Evolutionary conservation across 2,797 vertebrate species (phyloP).

Genomic region (Echiichthys vipera): DNA sequence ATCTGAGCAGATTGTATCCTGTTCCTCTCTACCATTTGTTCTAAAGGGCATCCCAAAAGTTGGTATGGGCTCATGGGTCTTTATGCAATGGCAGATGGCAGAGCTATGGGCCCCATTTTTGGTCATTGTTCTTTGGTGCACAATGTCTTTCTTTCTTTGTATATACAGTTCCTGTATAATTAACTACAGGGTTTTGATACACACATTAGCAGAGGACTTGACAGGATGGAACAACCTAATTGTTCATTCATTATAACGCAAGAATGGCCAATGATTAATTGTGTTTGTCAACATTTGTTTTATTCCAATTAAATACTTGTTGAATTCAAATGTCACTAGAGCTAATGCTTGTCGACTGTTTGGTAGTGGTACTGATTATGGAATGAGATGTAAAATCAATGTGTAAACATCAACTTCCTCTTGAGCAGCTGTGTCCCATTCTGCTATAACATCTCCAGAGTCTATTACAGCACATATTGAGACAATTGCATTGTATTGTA

Average conservation of each 20-base stretch:
- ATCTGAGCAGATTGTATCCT: too few relatives aligned
- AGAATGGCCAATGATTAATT: not conserved
- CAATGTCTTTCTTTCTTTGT: not conserved
- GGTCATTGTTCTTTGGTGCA: slow-evolving; percentile 5
- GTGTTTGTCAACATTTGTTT: not conserved
- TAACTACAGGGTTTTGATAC: not conserved
- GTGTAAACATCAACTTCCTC: not conserved
- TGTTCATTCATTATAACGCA: not conserved
- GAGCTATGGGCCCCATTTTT: not conserved
- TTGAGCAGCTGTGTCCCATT: slow-evolving; percentile 21
- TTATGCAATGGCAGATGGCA: slow-evolving; percentile 4
- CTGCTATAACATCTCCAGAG: not conserved
- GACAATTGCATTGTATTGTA: not conserved
- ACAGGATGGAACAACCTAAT: not conserved
- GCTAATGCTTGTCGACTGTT: not conserved
- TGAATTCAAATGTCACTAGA: not conserved
- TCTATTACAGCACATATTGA: not conserved
- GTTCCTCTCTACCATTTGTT: not conserved
- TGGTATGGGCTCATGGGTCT: slow-evolving; percentile 3
- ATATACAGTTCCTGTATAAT: not conserved
- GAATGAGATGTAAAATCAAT: not conserved
- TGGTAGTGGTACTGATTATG: not conserved
- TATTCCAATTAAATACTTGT: not conserved
- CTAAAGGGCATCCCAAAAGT: not conserved
- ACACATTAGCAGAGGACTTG: not conserved